Percentiles rank a stretch among this genome's conserved stretches.
These are phyloP conservation scores for Cheilosia grossa DNA, from an alignment of 2,888 invertebrate genomes.

Conservation along the genomic window DNA sequence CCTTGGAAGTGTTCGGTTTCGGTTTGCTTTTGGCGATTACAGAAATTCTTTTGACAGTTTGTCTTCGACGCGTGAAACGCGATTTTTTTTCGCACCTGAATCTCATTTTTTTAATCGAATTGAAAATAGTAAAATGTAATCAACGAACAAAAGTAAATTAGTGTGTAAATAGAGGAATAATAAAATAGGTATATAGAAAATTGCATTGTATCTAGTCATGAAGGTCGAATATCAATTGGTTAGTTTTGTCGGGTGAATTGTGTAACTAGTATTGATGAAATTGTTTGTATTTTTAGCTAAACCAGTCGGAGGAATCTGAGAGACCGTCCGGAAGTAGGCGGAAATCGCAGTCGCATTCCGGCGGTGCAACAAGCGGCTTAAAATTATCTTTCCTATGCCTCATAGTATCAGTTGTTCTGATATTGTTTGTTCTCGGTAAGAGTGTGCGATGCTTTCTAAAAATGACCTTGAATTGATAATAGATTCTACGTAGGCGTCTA, in stretches of 20 bases:
- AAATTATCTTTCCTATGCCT: constrained; percentile 82
- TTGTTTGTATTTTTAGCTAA: constrained; percentile 61
- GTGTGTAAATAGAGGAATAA: constrained; percentile 22
- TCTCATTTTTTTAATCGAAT: background rate
- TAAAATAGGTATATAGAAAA: constrained; percentile 28
- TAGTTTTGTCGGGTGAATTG: constrained; percentile 39
- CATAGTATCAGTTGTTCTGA: constrained; percentile 79
- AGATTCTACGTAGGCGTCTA: constrained; percentile 78
- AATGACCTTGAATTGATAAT: constrained; percentile 14
- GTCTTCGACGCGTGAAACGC: constrained; percentile 1
- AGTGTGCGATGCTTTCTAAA: constrained; percentile 7
- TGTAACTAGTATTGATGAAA: constrained; percentile 3
- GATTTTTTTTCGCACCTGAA: constrained; percentile 1
- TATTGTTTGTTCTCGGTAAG: constrained; percentile 82
- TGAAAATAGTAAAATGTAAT: constrained; percentile 31
- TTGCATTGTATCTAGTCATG: constrained; percentile 77
- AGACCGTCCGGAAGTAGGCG: constrained; percentile 76
- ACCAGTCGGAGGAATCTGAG: constrained; percentile 78
- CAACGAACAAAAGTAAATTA: constrained; percentile 2
- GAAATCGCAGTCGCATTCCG: constrained; percentile 76
- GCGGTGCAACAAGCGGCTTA: constrained; percentile 79
- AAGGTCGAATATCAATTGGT: constrained; percentile 80
- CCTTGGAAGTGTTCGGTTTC: background rate
- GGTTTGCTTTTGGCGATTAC: background rate
- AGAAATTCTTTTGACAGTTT: constrained; percentile 45